Base-by-base conservation (phyloP, 2,888 invertebrate genomes). In the Dicroscelio sp. region DNA sequence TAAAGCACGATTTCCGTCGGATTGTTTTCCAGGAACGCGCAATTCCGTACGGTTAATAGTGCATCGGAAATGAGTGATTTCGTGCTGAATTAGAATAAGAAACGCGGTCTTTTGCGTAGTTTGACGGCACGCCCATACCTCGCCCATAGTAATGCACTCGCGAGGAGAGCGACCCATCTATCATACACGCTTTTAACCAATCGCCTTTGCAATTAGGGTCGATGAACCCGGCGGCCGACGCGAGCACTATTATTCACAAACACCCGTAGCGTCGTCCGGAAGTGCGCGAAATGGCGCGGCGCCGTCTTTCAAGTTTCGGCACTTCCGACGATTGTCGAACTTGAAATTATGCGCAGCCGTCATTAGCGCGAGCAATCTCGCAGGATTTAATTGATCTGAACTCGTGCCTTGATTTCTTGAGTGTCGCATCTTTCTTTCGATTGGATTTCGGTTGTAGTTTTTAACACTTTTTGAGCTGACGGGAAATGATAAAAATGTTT, bases 181-280 rank as follows among this genome's bases (percentile, higher is more conserved):
- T 94, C 95, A 94, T 88, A 91, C 90, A 86, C 90, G 94, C 94
- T 95, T 95, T 95, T 95, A 94, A 93, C 93, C 93, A 92, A 95
- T 94, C 95, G 94, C 90, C 92, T 90, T 86, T 76, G 90, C 93
- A 93, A 95, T 95, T 94, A 92, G 90, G 94, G 94, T 94, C 95
- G 92, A 93, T 92, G 94, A 95, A 94, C 95, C 79, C 88, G 79
- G 52, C 80, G 63, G 94, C 75, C 88, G 82, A 80, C 73, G 73
- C 85, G 71, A 73, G 82, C 76, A 71, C 88, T 79, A 90, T 90
- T 92, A 92, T 88, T 76, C 87, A 76, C 86, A 76, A 76, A 65
- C 58, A 67, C 85, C 8, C 23, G 48, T 30, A 84, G 69, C 69
- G 80, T 85, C 67, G 65, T 82, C 67, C 67, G 80, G 79, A 90